phyloP scores from a whole-genome alignment of 2,113 vertebrate genomes.

The Danionella cerebrum region DNA sequence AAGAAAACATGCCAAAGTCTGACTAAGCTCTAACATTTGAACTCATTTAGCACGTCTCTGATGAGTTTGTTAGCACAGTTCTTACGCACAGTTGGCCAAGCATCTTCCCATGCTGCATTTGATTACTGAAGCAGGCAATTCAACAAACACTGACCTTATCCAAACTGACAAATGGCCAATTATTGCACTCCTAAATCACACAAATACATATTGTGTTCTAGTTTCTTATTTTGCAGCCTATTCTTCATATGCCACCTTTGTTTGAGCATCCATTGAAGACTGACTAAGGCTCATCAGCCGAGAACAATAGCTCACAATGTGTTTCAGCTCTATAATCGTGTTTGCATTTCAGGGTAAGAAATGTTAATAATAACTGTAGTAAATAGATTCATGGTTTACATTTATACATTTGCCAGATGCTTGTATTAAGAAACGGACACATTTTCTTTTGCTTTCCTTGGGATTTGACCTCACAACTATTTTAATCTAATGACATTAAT shows the following conservation, averaged over 20 bases:
- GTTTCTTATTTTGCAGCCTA: slow-evolving; percentile 50
- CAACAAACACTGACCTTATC: slow-evolving; percentile 59
- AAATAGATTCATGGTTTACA: too few relatives aligned
- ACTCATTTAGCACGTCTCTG: not conserved
- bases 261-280: slow-evolving; percentile 43
- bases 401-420: too few relatives aligned
- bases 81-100: not conserved
- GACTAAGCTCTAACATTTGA: slow-evolving; percentile 3
- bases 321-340: not conserved
- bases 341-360: slow-evolving; percentile 12
- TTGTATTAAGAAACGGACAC: too few relatives aligned
- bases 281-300: not conserved
- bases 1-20: slow-evolving; percentile 18
- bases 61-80: not conserved
- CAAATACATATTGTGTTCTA: slow-evolving; percentile 31
- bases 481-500: too few relatives aligned
- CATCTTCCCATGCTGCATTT: slow-evolving; percentile 33
- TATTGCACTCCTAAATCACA: slow-evolving; percentile 40
- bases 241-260: slow-evolving; percentile 60
- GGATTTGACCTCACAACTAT: too few relatives aligned
- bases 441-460: too few relatives aligned
- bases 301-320: slow-evolving; percentile 22
- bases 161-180: slow-evolving; percentile 58
- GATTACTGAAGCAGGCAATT: slow-evolving; percentile 46
- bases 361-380: too few relatives aligned